phyloP scores from a whole-genome alignment of 2,797 vertebrate species.

The Lepus oiostolus region DNA sequence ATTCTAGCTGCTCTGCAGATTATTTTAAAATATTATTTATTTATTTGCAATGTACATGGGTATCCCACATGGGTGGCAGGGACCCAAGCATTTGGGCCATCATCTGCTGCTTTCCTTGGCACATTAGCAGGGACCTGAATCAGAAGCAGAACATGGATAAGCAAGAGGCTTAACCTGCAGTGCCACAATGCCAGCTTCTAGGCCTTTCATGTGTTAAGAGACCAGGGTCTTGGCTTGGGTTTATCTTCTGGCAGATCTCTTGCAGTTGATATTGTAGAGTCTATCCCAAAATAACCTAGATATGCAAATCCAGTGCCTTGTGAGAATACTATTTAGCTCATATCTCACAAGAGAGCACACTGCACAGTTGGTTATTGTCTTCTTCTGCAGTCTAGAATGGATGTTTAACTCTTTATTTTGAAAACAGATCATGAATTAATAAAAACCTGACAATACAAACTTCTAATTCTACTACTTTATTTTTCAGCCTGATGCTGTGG shows the following conservation, averaged over 20 bases:
- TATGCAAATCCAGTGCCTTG: neutral
- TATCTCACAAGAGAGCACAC: neutral
- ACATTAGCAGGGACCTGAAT: too few relatives aligned
- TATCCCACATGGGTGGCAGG: too few relatives aligned
- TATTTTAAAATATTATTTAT: too few relatives aligned
- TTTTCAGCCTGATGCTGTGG: neutral
- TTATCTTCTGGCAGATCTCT: neutral
- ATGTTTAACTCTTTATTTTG: neutral
- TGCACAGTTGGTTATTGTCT: neutral
- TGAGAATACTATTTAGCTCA: neutral
- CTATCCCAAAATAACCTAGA: neutral
- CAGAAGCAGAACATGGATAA: too few relatives aligned
- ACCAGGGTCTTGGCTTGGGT: neutral
- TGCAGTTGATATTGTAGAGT: neutral
- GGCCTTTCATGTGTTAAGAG: neutral
- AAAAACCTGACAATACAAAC: slow-evolving; percentile 14
- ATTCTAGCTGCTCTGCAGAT: too few relatives aligned
- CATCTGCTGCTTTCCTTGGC: too few relatives aligned
- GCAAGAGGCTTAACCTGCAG: too few relatives aligned
- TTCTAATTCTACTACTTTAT: neutral
- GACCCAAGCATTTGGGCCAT: too few relatives aligned
- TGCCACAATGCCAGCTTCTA: neutral
- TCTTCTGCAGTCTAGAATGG: neutral
- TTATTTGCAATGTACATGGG: too few relatives aligned
- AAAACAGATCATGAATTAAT: slow-evolving; percentile 22